These are phyloP conservation scores for Drosophila elegans DNA, from an alignment of 1,140 invertebrate species.

Conservation along the genomic window DNA sequence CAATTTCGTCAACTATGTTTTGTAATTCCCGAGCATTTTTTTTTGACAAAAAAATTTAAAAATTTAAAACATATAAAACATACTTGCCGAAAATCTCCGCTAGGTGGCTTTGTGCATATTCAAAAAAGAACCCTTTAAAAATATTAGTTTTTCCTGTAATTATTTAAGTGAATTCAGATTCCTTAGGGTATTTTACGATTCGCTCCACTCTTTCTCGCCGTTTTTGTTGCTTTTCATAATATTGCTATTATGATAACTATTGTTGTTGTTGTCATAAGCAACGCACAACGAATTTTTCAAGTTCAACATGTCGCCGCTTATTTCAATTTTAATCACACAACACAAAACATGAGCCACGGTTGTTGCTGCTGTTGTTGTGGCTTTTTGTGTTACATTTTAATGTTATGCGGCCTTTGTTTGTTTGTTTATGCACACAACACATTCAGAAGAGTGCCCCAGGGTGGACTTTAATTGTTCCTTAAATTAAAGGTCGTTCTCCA, in stretches of 20 bases:
- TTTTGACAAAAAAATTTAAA: too few relatives aligned
- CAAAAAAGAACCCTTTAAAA: not conserved
- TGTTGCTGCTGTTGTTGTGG: conserved; percentile 34
- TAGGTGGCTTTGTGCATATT: not conserved
- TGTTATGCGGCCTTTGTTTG: conserved; percentile 52
- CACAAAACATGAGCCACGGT: conserved; percentile 44
- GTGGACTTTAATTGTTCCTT: conserved; percentile 3
- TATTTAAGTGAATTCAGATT: too few relatives aligned
- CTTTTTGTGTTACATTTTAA: conserved; percentile 45
- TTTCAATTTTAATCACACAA: conserved; percentile 63
- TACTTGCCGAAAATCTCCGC: not conserved
- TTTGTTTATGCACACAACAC: conserved; percentile 30
- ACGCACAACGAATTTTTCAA: conserved; percentile 52
- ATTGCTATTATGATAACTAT: not conserved
- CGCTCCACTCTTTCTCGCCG: not conserved
- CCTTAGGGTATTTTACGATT: not conserved
- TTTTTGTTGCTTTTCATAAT: not conserved
- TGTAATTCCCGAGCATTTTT: too few relatives aligned
- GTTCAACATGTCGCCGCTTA: conserved; percentile 59
- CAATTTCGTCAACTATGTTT: too few relatives aligned
- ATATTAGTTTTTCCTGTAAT: not conserved
- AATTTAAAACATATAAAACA: too few relatives aligned
- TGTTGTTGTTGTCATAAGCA: conserved; percentile 31
- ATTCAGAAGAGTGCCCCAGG: conserved; percentile 3
- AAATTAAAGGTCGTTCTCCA: conserved; percentile 5